Base-by-base conservation (phyloP, 1,140 invertebrate species). In the Mizuhopecten yessoensis region DNA sequence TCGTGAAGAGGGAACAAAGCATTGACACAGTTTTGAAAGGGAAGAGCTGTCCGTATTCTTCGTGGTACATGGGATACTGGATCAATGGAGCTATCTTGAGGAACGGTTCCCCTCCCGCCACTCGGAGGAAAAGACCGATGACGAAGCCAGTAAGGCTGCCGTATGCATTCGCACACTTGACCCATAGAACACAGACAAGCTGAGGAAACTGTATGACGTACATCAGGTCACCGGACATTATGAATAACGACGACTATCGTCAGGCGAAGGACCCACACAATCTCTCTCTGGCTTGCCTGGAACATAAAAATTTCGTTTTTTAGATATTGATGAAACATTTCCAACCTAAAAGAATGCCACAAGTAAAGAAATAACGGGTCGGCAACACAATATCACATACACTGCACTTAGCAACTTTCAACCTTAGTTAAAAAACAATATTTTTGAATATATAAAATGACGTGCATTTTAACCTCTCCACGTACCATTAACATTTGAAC, bases 31-130 rank as follows among this genome's bases (percentile, higher is more conserved):
- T 94, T 23, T 93, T 49, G 89, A 95, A 94, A 23, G 94, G 94
- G 87, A 95, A 95, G 0, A 93, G 34, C 89, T 94, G 94, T 34
- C 34, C 86, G 10, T 91, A 93, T 86, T 97, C 97, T 17, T 97
- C 97, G 94, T 98, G 98, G 96, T 97, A 99, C 20, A 98, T 98
- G 0, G 98, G 98, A 96, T 98, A 99, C 93, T 98, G 97, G 86
- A 99, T 98, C 15, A 98, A 94, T 0, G 99, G 97, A 0, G 98
- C 97, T 33, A 99, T 96, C 3, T 98, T 97, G 91, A 99, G 97
- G 92, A 99, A 96, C 20, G 98, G 97, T 96, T 99, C 99, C 0
- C 99, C 99, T 0, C 99, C 99, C 9, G 97, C 96, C 23, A 99
- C 96, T 10, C 99, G 97, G 20, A 99, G 98, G 33, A 98, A 89